phyloP scores from a whole-genome alignment of 2,888 invertebrate species.

The Brenthis hecate region DNA sequence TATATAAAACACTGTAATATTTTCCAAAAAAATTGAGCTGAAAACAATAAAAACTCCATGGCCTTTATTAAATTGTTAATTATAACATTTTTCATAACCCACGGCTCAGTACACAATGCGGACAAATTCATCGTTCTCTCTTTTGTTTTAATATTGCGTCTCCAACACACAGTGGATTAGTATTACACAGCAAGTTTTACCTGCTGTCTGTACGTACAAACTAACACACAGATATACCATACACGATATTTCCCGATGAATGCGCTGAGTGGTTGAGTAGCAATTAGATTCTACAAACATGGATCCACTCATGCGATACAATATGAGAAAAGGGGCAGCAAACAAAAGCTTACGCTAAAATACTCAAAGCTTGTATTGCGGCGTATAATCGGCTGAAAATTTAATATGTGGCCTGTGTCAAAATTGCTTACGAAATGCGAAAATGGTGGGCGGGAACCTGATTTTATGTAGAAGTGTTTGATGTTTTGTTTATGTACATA shows the following conservation, averaged over 20 bases:
- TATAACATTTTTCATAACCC: constrained; percentile 10
- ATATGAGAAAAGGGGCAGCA: constrained; percentile 73
- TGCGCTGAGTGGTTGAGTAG: constrained; percentile 76
- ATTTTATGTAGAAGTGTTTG: constrained; percentile 18
- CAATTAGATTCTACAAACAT: constrained; percentile 78
- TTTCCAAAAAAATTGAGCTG: background rate
- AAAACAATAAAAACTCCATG: constrained; percentile 1
- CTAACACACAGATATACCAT: constrained; percentile 8
- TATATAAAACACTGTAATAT: background rate
- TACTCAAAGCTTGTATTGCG: constrained; percentile 41
- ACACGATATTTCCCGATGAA: constrained; percentile 69
- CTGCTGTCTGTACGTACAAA: background rate
- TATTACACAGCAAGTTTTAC: constrained; percentile 15
- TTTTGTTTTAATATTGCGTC: constrained; percentile 16
- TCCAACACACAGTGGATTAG: constrained; percentile 12
- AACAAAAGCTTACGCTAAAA: constrained; percentile 60
- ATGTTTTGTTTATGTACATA: constrained; percentile 3
- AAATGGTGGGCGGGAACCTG: constrained; percentile 13
- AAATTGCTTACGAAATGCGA: constrained; percentile 33
- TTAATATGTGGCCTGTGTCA: constrained; percentile 39
- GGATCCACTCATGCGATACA: constrained; percentile 72
- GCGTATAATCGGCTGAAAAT: constrained; percentile 41
- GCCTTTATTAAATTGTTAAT: constrained; percentile 10
- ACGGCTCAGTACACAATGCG: constrained; percentile 15
- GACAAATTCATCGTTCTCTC: constrained; percentile 7